Evolutionary conservation across 1,140 invertebrate genomes (phyloP).

Genomic region (Octopus sinensis): DNA sequence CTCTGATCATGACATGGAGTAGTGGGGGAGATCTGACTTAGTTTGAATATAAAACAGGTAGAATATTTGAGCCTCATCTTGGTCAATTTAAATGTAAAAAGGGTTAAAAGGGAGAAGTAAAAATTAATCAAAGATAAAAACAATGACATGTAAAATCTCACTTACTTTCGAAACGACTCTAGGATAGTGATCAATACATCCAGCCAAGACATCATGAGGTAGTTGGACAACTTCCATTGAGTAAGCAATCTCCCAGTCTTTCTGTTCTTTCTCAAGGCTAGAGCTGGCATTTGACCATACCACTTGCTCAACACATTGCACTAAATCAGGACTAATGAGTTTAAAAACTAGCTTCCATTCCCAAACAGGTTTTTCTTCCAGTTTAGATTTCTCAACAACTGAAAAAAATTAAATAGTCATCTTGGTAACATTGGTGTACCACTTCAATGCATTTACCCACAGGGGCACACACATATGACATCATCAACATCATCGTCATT

Average conservation of each 20-base stretch:
- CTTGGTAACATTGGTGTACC: too few species aligned
- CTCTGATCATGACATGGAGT: too few species aligned
- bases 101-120: too few species aligned
- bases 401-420: background rate
- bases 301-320: constrained; percentile 36
- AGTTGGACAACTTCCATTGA: constrained; percentile 32
- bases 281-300: constrained; percentile 34
- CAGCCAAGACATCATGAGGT: constrained; percentile 32
- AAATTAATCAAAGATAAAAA: background rate
- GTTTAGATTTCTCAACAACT: constrained; percentile 47
- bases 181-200: constrained; percentile 45
- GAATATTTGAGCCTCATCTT: too few species aligned
- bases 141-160: background rate
- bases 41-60: too few species aligned
- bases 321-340: constrained; percentile 41
- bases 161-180: constrained; percentile 44
- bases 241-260: constrained; percentile 33
- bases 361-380: constrained; percentile 47
- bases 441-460: too few species aligned
- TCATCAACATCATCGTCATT: too few species aligned
- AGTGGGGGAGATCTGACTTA: too few species aligned
- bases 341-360: constrained; percentile 52
- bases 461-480: too few species aligned
- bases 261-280: constrained; percentile 32
- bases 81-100: too few species aligned